These are phyloP conservation scores for Tetanocera ferruginea DNA, from an alignment of 2,888 invertebrate genomes.

Conservation along the genomic window DNA sequence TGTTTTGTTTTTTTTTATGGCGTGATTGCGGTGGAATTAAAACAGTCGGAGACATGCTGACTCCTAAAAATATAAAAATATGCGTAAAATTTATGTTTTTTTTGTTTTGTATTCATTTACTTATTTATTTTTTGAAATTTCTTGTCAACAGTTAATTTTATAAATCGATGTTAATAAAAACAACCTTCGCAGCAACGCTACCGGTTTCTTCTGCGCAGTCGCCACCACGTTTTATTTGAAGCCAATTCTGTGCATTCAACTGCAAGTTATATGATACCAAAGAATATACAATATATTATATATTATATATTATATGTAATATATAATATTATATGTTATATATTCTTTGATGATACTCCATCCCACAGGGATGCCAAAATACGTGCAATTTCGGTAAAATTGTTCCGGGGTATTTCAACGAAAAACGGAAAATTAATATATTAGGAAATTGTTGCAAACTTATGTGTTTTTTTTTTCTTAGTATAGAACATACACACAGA, in stretches of 20 bases:
- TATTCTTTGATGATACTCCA: no score
- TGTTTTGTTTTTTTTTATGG: neutral
- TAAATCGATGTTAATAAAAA: conserved; percentile 24
- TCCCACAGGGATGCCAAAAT: no score
- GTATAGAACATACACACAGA: no score
- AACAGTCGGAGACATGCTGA: conserved; percentile 46
- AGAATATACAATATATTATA: no score
- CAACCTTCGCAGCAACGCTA: conserved; percentile 2
- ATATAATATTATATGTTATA: no score
- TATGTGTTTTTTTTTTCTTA: no score
- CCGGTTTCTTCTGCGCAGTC: conserved; percentile 21
- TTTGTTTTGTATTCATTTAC: conserved; percentile 25
- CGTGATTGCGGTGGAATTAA: conserved; percentile 11
- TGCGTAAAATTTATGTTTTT: neutral
- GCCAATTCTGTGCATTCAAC: neutral
- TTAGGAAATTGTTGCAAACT: no score
- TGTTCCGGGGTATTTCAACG: no score
- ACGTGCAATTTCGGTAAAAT: no score
- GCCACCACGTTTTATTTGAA: neutral
- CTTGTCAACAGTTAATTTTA: conserved; percentile 34
- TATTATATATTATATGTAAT: no score
- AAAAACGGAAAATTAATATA: no score
- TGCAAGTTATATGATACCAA: neutral
- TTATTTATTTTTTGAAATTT: conserved; percentile 10
- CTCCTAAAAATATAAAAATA: conserved; percentile 40